Base-by-base conservation (phyloP, 2,113 vertebrate species). In the Sterrhoptilus dennistouni region DNA sequence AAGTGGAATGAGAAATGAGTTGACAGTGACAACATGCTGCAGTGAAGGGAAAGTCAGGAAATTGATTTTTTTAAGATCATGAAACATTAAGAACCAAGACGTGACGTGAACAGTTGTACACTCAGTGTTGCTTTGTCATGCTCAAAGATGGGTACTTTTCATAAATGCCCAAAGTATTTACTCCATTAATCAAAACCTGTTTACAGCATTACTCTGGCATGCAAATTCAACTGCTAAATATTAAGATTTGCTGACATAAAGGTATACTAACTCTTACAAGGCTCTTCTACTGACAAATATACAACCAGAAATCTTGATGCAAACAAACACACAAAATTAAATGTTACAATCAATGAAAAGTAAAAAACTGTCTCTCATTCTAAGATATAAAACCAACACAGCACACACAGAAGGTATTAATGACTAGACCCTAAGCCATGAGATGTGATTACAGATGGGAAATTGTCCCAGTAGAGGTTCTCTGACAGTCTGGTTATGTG, bases 81-180 rank as follows among this genome's bases (percentile, higher is more conserved):
- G 47, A 93, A 91, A 82, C 60, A 94, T 83, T 83, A 75, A 87
- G 83, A 68, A 60, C 56, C 31, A 83, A 95, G 72, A 77, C 82
- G n/a, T 92, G 87, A 92, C 0, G 20, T 36, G 33, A 79, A 84
- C 38, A 84, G n/a, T 17, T 76, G 69, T 23, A 47, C 11, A 64
- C 35, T n/a, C 33, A 63, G 56, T 16, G 45, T 2, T 66, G 89
- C 83, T 89, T 86, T 78, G 94, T 96, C 96, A 95, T 72, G 57
- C 47, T 93, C 89, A 71, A 74, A 96, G 87, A 57, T 0, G 0
- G 15, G 0, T 20, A 50, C 56, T 89, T 95, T 78, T 91, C 20
- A 12, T 29, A 70, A 65, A 47, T 12, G 29, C 44, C 61, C 2
- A 5, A 47, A 42, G 59, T n/a, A 61, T 49, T 88, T 42, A 20